These are phyloP conservation scores for Leptatherina wallacei DNA, from an alignment of 2,797 vertebrate species.

Conservation along the genomic window DNA sequence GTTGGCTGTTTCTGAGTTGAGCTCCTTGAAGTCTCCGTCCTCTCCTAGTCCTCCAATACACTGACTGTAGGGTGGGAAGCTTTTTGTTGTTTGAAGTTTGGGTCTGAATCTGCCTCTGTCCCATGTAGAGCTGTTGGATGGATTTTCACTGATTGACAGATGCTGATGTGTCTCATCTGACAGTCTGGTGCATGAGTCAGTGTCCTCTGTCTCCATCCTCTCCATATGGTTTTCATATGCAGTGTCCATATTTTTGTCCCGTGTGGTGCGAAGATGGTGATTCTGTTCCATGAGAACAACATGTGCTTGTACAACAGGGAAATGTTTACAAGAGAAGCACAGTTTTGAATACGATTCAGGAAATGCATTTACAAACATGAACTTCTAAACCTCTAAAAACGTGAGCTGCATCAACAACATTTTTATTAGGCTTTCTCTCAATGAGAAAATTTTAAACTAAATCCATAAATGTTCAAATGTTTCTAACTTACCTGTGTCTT, in stretches of 20 bases:
- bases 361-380: slow-evolving; percentile 26
- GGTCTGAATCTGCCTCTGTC: slow-evolving; percentile 54
- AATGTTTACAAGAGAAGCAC: slow-evolving; percentile 38
- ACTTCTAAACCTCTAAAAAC: background rate
- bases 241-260: slow-evolving; percentile 37
- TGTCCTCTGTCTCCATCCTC: slow-evolving; percentile 35
- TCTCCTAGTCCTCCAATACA: slow-evolving; percentile 67
- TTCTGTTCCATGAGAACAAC: slow-evolving; percentile 29
- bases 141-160: slow-evolving; percentile 11
- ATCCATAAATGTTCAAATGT: background rate
- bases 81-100: slow-evolving; percentile 68
- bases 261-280: background rate
- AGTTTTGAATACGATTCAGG: slow-evolving; percentile 43
- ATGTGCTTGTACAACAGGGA: slow-evolving; percentile 48
- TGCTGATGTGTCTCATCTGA: slow-evolving; percentile 36
- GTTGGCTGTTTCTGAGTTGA: background rate
- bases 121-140: slow-evolving; percentile 32
- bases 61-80: slow-evolving; percentile 77
- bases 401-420: background rate
- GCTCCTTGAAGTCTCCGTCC: background rate
- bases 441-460: slow-evolving; percentile 1
- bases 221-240: slow-evolving; percentile 36
- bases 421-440: background rate
- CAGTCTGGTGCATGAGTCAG: slow-evolving; percentile 27
- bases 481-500: slow-evolving; percentile 35